Conservation (phyloP, 1,140 invertebrate species). For the Hycleus phaleratus region DNA sequence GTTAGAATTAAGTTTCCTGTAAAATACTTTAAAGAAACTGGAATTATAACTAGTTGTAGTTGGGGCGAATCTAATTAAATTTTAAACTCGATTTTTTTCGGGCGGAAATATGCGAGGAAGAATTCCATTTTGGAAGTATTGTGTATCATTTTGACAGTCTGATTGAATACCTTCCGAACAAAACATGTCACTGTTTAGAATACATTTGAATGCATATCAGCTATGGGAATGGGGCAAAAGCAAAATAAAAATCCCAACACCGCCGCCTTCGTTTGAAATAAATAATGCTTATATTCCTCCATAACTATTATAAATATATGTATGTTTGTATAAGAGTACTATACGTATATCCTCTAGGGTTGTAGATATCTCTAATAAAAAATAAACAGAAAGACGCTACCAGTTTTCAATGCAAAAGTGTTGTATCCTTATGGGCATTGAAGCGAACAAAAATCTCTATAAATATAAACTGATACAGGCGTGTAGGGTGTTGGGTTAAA, state of each 20-base stretch:
- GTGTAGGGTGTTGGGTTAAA: no score
- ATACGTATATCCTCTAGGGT: slow-evolving; percentile 3
- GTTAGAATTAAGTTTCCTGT: no score
- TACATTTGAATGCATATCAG: slow-evolving; percentile 8
- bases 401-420: slow-evolving; percentile 11
- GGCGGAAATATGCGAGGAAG: no score
- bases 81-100: no score
- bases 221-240: background rate
- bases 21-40: no score
- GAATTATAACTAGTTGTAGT: no score
- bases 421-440: slow-evolving; percentile 13
- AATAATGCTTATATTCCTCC: slow-evolving; percentile 7
- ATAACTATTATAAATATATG: no score
- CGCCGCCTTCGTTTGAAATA: background rate
- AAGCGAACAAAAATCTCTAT: slow-evolving; percentile 8
- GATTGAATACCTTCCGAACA: no score
- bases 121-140: no score
- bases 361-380: slow-evolving; percentile 13
- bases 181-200: background rate
- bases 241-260: background rate
- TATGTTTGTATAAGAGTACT: no score
- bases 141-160: no score
- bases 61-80: no score
- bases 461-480: background rate
- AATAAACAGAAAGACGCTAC: background rate